Conservation (phyloP, 2,797 vertebrate species). For the Siniperca scherzeri region DNA sequence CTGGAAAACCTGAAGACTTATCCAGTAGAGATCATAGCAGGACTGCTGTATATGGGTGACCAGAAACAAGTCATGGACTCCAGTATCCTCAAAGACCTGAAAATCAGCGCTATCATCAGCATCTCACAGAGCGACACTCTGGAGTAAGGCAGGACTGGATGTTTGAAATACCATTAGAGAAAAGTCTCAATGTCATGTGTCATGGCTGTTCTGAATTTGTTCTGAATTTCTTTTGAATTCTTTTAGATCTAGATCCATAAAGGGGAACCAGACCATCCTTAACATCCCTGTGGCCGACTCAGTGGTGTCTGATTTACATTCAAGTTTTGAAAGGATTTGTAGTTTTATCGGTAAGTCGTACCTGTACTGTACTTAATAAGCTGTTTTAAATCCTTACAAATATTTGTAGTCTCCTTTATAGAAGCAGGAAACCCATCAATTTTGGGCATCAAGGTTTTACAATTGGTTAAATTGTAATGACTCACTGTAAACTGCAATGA, state of each 20-base stretch:
- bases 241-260: slow-evolving; percentile 52
- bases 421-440: not conserved
- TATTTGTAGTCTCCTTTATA: not conserved
- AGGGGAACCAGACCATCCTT: slow-evolving; percentile 65
- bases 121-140: slow-evolving; percentile 79
- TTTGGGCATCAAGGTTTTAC: not conserved
- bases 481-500: not conserved
- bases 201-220: not conserved
- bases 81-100: slow-evolving; percentile 87
- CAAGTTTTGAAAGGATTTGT: slow-evolving; percentile 83
- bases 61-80: slow-evolving; percentile 83
- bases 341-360: slow-evolving; percentile 87
- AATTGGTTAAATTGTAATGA: not conserved
- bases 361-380: not conserved
- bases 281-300: slow-evolving; percentile 85
- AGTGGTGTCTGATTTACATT: slow-evolving; percentile 71
- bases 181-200: not conserved
- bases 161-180: not conserved
- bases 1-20: slow-evolving; percentile 88
- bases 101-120: slow-evolving; percentile 87
- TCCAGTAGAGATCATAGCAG: slow-evolving; percentile 90
- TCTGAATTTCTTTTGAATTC: not conserved
- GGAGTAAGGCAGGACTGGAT: slow-evolving; percentile 74
- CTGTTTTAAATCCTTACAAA: not conserved
- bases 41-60: slow-evolving; percentile 88